phyloP scores from a whole-genome alignment of 2,888 invertebrate species.

The Trachelus stipa region DNA sequence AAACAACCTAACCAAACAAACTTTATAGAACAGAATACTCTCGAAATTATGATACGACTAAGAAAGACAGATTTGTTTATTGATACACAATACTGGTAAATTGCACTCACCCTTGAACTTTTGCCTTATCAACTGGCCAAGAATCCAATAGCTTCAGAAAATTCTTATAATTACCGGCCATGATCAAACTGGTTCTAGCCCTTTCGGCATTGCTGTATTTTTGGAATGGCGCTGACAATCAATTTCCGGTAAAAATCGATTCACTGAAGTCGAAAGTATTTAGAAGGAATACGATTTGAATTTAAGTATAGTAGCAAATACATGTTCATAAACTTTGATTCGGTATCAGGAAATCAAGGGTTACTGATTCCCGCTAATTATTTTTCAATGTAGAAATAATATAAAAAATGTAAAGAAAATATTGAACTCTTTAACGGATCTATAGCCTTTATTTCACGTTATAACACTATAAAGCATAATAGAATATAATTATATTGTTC shows the following conservation, averaged over 20 bases:
- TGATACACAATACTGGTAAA: neutral
- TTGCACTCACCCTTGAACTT: conserved; percentile 76
- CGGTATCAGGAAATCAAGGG: neutral
- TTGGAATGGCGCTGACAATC: neutral
- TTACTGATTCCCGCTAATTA: neutral
- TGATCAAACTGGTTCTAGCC: conserved; percentile 43
- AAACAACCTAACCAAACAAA: neutral
- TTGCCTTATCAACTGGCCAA: conserved; percentile 82
- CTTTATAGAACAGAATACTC: neutral
- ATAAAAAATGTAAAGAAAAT: neutral
- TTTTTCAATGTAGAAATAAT: too few species aligned
- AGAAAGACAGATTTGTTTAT: neutral
- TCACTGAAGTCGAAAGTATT: too few species aligned
- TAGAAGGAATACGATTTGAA: too few species aligned
- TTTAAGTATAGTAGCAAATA: neutral
- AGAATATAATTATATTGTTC: neutral
- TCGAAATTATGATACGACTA: neutral
- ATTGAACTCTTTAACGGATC: neutral
- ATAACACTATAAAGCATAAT: neutral
- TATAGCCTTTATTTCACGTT: neutral
- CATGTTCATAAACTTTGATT: too few species aligned
- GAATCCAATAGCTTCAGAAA: conserved; percentile 80
- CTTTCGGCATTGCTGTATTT: neutral
- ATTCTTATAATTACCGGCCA: conserved; percentile 79
- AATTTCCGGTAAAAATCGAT: neutral